Evolutionary conservation across 2,797 vertebrate genomes (phyloP), one percentile per base, ranked within the genome.

Genomic region (Tympanoctomys barrerae): DNA sequence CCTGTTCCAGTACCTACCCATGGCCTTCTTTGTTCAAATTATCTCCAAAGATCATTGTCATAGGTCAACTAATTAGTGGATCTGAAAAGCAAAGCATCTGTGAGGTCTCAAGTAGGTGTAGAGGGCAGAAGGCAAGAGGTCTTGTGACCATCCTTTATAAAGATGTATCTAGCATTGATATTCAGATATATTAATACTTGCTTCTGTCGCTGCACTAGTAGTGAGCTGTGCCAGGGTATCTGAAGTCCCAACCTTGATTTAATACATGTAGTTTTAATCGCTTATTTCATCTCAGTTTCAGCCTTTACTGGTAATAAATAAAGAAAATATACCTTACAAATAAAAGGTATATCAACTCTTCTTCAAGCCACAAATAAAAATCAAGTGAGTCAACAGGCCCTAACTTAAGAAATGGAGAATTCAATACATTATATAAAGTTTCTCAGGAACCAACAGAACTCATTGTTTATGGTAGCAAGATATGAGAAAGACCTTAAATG

Each of bases 361-460:
- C 49, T 73, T 89, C 68, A 90, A 89, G 33, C 46, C 54, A 79
- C 81, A 85, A 84, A 54, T 91, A 84, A 94, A 96, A 71, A 84
- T 80, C 64, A 83, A 95, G 49, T 21, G 2, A 71, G 16, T 26
- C 85, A 79, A 90, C 12, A 68, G 66, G 81, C 12, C 28, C 21
- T 64, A 73, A 80, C 78, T 87, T 33, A 90, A 78, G 42, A 89
- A 94, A 90, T 24, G 77, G 64, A 70, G 66, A 91, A 46, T 70
- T 86, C 31, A 26, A 86, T 64, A 52, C 39, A 66, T 81, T 71
- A 33, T 16, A 24, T 77, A 54, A 89, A 84, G 2, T 77, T 92
- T 62, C 42, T 46, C 52, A 46, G 57, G 19, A 70, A 59, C 21
- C 39, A 82, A 54, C 4, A 70, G 28, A 87, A 62, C 28, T 59